Percentiles rank a stretch among this genome's conserved stretches.
These are phyloP conservation scores for Trichonephila clavipes DNA, from an alignment of 1,140 invertebrate genomes.

Conservation along the genomic window DNA sequence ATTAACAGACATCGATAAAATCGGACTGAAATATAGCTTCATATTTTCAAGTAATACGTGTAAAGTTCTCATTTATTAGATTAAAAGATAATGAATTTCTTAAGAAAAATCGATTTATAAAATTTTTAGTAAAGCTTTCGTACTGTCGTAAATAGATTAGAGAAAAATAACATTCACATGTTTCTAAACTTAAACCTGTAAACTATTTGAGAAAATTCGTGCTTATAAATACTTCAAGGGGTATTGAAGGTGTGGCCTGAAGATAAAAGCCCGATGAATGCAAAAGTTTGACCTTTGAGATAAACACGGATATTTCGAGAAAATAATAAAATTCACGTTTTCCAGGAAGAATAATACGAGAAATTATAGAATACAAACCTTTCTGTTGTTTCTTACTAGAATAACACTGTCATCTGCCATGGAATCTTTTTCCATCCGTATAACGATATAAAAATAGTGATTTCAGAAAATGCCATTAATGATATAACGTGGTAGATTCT, in stretches of 20 bases:
- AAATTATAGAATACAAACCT: neutral
- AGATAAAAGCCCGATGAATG: neutral
- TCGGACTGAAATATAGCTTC: no score
- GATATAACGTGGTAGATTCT: neutral
- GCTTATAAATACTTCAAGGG: neutral
- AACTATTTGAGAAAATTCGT: neutral
- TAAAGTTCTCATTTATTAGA: no score
- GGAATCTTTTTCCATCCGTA: neutral
- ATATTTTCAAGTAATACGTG: no score
- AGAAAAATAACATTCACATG: no score
- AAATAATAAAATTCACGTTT: neutral
- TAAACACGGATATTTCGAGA: neutral
- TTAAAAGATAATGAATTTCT: no score
- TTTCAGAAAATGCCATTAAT: neutral
- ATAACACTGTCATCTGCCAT: neutral
- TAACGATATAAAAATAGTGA: neutral
- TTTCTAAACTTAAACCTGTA: no score
- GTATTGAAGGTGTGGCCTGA: neutral
- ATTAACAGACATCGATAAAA: no score
- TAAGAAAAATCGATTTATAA: no score
- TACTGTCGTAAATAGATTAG: no score
- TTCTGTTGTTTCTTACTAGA: constrained; percentile 5
- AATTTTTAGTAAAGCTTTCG: no score
- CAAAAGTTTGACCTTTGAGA: neutral
- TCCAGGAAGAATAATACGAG: neutral